Evolutionary conservation across 2,797 vertebrate species (phyloP), one percentile per base, ranked within the genome.

Genomic region (Oophaga sylvatica): DNA sequence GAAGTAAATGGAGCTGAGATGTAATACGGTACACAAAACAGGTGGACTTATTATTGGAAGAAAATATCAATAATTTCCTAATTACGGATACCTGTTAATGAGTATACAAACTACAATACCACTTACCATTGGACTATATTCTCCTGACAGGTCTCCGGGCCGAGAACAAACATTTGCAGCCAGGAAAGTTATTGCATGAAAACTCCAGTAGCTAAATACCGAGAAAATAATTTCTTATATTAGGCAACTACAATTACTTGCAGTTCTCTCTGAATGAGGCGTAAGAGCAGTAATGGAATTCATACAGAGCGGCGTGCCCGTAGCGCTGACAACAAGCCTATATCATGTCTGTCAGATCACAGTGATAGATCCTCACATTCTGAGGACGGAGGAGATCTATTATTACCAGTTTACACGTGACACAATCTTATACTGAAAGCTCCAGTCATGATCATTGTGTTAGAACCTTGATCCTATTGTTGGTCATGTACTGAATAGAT

Each of bases 401-500:
- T 41, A 76, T 88, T 80, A 81, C 85, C 41, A 59, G 67, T 81
- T 70, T 59, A 31, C 20, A 68, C 0, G 17, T 71, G 59, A n/a
- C 29, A 53, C 20, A 8, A 7, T 65, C 45, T 82, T 7, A 73
- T 29, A 62, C 12, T 29, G 17, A 57, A 53, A 81, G 53, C 83
- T 62, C 41, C 12, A 5, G 26, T 63, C 65, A 59, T 67, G 59
- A 63, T 77, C 41, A 26, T 3, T 84, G 68, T 57, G 20, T 29
- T 8, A 77, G 45, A 81, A 75, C 41, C 75, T 41, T 41, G 60
- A 56, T 68, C 57, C 48, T 19, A 78, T 77, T 77, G 87, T 77
- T 60, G 63, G 73, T 71, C 78, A 77, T 71, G 11, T 7, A 26
- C 62, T 86, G 56, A 16, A 83, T n/a, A 86, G 70, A 82, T 86